These are phyloP conservation scores for Ptychadena robeensis DNA, from an alignment of 2,797 vertebrate genomes.

Conservation along the genomic window DNA sequence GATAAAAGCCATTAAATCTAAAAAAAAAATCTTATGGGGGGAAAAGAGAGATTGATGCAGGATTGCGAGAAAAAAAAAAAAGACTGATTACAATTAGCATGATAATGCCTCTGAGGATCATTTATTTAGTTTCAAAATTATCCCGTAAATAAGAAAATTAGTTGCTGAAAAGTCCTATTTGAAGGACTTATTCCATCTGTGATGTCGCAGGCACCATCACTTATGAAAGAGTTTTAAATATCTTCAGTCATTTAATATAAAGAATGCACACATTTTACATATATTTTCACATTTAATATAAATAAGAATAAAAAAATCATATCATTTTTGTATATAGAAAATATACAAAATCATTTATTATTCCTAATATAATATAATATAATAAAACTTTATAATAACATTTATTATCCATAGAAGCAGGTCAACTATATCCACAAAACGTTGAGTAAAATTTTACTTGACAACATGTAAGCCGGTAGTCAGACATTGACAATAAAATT, in stretches of 20 bases:
- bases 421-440: background rate
- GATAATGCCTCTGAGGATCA: background rate
- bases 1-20: slow-evolving; percentile 9
- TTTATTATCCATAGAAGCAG: background rate
- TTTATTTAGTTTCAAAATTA: background rate
- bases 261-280: no score
- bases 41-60: background rate
- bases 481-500: background rate
- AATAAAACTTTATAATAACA: background rate
- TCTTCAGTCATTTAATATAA: no score
- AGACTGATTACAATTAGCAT: slow-evolving; percentile 3
- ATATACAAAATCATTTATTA: no score
- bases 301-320: no score
- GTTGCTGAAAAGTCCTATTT: background rate
- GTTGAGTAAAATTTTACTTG: background rate
- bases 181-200: background rate
- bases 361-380: background rate
- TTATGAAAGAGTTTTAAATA: no score
- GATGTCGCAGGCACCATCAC: background rate
- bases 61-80: background rate
- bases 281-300: no score
- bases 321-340: no score
- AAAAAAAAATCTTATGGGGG: background rate
- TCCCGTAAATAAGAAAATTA: background rate
- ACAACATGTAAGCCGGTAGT: background rate